Evolutionary conservation across 2,797 vertebrate species (phyloP).

Genomic region (Rhyacichthys aspro): DNA sequence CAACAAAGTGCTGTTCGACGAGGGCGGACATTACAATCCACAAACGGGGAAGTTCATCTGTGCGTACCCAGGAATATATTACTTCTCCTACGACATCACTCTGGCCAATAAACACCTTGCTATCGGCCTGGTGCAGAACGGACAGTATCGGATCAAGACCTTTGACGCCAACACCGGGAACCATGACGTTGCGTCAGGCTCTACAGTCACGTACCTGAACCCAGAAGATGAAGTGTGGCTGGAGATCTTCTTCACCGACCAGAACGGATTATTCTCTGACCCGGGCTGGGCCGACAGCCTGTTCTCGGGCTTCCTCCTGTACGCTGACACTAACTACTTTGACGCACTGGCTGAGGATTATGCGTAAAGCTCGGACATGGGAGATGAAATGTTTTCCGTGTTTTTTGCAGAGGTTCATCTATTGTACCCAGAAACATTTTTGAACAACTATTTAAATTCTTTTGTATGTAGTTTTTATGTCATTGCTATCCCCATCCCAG

Average conservation of each 20-base stretch:
- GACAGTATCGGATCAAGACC: slow-evolving; percentile 93
- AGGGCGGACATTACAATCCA: slow-evolving; percentile 93
- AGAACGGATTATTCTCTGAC: slow-evolving; percentile 96
- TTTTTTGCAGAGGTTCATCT: too few species aligned
- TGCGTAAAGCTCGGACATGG: slow-evolving; percentile 41
- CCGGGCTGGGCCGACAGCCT: slow-evolving; percentile 94
- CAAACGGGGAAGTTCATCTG: slow-evolving; percentile 94
- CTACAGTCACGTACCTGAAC: slow-evolving; percentile 91
- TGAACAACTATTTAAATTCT: too few species aligned
- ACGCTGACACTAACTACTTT: slow-evolving; percentile 93
- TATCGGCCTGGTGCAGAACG: slow-evolving; percentile 93
- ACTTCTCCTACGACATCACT: slow-evolving; percentile 97
- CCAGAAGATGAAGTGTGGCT: slow-evolving; percentile 98
- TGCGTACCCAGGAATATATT: slow-evolving; percentile 94
- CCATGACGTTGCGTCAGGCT: slow-evolving; percentile 95
- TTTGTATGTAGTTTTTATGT: too few species aligned
- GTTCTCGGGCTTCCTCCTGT: slow-evolving; percentile 97
- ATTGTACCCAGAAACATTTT: too few species aligned
- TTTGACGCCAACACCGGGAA: slow-evolving; percentile 98
- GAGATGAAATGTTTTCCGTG: too few species aligned
- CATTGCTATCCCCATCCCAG: too few species aligned
- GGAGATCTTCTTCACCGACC: slow-evolving; percentile 95
- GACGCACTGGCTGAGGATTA: slow-evolving; percentile 89
- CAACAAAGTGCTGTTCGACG: slow-evolving; percentile 95
- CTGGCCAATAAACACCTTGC: slow-evolving; percentile 97